Percentiles rank a stretch among this genome's conserved stretches.
phyloP scores from a whole-genome alignment of 2,113 vertebrate species.

The Pseudorectes ferrugineus region DNA sequence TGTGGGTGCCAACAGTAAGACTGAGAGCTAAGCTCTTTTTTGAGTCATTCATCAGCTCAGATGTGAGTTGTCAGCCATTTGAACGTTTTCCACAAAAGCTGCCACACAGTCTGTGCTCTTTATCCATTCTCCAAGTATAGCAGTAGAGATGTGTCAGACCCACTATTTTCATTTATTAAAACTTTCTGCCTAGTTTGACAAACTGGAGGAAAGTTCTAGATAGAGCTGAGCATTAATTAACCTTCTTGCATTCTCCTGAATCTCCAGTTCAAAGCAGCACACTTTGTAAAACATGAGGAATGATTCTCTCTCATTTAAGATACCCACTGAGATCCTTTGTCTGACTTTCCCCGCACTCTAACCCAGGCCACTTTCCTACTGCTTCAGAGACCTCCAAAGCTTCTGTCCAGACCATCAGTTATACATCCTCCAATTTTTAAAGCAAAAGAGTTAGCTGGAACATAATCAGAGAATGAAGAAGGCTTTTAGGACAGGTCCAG shows the following conservation, averaged over 20 bases:
- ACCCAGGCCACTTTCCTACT: not conserved
- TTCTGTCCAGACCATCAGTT: not conserved
- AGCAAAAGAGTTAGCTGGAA: not conserved
- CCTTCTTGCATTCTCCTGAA: not conserved
- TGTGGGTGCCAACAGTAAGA: not conserved
- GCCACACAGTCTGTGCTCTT: not conserved
- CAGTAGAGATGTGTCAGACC: constrained; percentile 15
- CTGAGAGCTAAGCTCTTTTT: constrained; percentile 4
- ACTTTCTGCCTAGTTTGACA: constrained; percentile 10
- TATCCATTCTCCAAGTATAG: not conserved
- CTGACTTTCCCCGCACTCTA: not conserved
- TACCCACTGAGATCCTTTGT: not conserved
- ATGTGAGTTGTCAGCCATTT: constrained; percentile 24
- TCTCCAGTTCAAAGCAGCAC: not conserved
- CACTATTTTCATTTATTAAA: constrained; percentile 13
- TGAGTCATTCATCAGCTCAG: constrained; percentile 51
- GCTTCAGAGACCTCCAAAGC: not conserved
- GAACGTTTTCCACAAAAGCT: constrained; percentile 27
- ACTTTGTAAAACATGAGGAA: not conserved
- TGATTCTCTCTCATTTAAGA: not conserved
- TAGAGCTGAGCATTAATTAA: not conserved
- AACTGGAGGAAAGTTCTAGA: not conserved
- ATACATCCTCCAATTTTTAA: not conserved
- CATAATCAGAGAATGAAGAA: not conserved
- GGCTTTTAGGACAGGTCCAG: not conserved